Evolutionary conservation across 2,888 invertebrate species (phyloP), one percentile per base, ranked within the genome.

Genomic region (Zele albiditarsus): DNA sequence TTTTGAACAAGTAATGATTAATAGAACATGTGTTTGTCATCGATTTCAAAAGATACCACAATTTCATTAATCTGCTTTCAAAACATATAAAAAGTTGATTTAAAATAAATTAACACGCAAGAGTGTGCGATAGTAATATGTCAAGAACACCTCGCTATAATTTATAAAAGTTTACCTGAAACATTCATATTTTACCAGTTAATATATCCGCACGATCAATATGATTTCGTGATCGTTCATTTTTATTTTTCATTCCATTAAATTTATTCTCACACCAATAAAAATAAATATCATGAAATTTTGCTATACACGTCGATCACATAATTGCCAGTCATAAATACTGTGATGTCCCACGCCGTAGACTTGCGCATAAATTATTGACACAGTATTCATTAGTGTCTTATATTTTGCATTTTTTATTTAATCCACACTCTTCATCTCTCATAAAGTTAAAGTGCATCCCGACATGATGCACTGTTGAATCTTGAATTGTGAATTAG

Each of bases 261-360:
- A 38, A 68, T 60, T 67, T 60, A 60, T 46, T 68, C 28, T 31
- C 66, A 66, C 33, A 49, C 8, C 14, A 14, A 57, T 10, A 62
- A 46, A 67, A 68, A 68, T 42, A 16, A 38, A 67, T 53, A 33
- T 28, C 31, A 65, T 28, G 31, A 20, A 25, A 65, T n/a, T 23
- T 28, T 33, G 62, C 31, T 42, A 63, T 74, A n/a, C 0, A 46
- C 46, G 46, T 46, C 46, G 46, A 46, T n/a, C 6, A 16, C 63
- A 74, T 74, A 74, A 69, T 69, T 69, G 65, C 63, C 67, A 27
- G 49, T 69, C 53, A 31, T 70, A 65, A 65, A 74, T 25, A 70
- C 28, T 63, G 63, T n/a, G n/a, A 46, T 65, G 70, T 65, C 23
- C 49, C 49, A 38, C 70, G 49, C 25, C 57, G 10, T 28, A 31